Percentiles rank a stretch among this genome's conserved stretches.
phyloP scores from a whole-genome alignment of 2,888 invertebrate genomes.

The Barypeithes pellucidus region DNA sequence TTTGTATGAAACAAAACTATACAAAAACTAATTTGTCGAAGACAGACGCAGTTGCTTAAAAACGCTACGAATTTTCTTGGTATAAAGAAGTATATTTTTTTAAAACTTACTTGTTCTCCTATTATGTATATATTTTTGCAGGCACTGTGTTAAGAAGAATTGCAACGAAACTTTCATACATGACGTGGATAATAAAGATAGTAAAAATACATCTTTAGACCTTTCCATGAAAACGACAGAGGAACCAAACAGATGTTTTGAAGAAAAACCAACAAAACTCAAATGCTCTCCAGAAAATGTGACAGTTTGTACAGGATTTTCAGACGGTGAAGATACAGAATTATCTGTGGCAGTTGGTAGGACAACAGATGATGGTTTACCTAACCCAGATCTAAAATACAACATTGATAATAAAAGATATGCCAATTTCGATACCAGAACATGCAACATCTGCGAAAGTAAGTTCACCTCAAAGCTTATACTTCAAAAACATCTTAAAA shows the following conservation, averaged over 20 bases:
- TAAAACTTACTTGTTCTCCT: too few relatives aligned
- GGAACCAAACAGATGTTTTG: background rate
- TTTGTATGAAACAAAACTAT: too few relatives aligned
- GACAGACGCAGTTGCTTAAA: too few relatives aligned
- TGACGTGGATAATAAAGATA: background rate
- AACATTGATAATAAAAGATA: conserved; percentile 1
- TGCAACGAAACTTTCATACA: background rate
- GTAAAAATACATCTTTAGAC: conserved; percentile 4
- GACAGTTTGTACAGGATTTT: background rate
- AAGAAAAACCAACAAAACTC: background rate
- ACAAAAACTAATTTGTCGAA: too few relatives aligned
- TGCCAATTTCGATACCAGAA: conserved; percentile 28
- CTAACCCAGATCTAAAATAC: background rate
- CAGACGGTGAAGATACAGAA: conserved; percentile 1
- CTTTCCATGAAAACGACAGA: background rate
- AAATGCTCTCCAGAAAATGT: conserved; percentile 1
- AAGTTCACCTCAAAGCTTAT: conserved; percentile 56
- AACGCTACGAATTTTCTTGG: too few relatives aligned
- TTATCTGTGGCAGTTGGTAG: background rate
- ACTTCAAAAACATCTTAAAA: conserved; percentile 59
- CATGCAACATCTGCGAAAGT: conserved; percentile 57
- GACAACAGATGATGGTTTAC: background rate
- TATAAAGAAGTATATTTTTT: too few relatives aligned
- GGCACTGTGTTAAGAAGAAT: background rate
- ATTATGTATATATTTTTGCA: conserved; percentile 1